Conservation (phyloP, 2,797 vertebrate genomes). For the Falco columbarius region DNA sequence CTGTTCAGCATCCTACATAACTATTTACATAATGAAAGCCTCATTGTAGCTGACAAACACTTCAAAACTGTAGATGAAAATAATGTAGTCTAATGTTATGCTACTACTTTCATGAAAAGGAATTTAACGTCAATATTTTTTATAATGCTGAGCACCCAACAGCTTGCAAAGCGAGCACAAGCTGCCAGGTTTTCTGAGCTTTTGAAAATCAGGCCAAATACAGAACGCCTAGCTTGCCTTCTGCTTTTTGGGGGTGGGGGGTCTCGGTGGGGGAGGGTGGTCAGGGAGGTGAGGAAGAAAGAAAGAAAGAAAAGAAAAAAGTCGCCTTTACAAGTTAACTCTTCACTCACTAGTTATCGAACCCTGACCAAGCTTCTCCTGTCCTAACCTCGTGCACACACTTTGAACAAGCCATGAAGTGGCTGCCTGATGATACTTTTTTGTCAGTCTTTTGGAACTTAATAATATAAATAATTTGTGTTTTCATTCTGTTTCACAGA, state of each 20-base stretch:
- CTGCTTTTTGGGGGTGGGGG: background rate
- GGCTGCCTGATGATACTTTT: background rate
- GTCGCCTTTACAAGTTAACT: background rate
- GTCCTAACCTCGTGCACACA: background rate
- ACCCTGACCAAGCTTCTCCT: background rate
- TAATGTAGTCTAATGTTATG: background rate
- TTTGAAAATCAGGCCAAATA: background rate
- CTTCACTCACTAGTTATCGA: background rate
- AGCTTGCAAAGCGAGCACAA: background rate
- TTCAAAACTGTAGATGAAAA: background rate
- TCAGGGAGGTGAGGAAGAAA: background rate
- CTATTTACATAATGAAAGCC: background rate
- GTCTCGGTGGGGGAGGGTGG: background rate
- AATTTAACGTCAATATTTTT: background rate
- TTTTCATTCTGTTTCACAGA: constrained; percentile 4
- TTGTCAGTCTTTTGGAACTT: background rate
- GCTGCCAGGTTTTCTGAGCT: background rate
- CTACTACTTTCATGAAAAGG: background rate
- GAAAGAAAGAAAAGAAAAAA: too few species aligned
- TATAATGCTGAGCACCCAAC: background rate
- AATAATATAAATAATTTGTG: background rate
- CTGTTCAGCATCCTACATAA: background rate
- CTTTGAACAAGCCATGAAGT: background rate
- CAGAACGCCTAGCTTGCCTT: background rate
- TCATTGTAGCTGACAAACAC: background rate